Percentiles rank a stretch among this genome's conserved stretches.
These are phyloP conservation scores for Mus minutoides DNA, from an alignment of 2,797 vertebrate genomes.

Conservation along the genomic window DNA sequence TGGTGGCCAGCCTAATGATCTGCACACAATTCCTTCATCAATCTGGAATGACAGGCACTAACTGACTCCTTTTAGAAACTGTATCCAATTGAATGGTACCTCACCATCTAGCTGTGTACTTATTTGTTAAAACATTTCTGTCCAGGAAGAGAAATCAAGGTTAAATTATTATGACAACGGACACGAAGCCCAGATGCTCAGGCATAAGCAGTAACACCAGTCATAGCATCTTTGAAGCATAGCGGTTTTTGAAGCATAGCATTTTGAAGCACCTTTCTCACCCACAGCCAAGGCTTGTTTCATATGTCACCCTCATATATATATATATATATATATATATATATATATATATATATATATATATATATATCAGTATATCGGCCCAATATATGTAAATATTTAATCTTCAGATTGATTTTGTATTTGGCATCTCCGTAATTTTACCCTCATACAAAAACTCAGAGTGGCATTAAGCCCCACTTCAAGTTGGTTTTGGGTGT, in stretches of 20 bases:
- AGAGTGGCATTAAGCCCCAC: neutral
- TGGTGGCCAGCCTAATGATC: slow-evolving; percentile 39
- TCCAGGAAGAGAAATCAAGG: neutral
- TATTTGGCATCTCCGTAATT: neutral
- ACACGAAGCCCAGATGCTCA: neutral
- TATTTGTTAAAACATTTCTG: slow-evolving; percentile 37
- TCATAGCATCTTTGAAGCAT: neutral
- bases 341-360: too few species aligned
- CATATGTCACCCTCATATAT: neutral
- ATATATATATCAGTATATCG: neutral
- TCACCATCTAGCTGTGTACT: neutral
- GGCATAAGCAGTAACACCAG: neutral
- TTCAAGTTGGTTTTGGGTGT: neutral
- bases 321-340: neutral
- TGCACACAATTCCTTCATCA: slow-evolving; percentile 65
- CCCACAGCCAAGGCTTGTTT: neutral
- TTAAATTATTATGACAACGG: neutral
- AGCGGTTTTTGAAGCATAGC: too few species aligned
- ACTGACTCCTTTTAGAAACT: slow-evolving; percentile 42
- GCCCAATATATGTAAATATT: neutral
- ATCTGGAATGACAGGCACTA: slow-evolving; percentile 49
- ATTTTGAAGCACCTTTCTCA: neutral
- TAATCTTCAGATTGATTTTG: neutral
- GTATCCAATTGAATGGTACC: neutral
- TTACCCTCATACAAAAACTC: neutral